These are phyloP conservation scores for Hydrotaea diabolus DNA, from an alignment of 2,888 invertebrate genomes.

Conservation along the genomic window DNA sequence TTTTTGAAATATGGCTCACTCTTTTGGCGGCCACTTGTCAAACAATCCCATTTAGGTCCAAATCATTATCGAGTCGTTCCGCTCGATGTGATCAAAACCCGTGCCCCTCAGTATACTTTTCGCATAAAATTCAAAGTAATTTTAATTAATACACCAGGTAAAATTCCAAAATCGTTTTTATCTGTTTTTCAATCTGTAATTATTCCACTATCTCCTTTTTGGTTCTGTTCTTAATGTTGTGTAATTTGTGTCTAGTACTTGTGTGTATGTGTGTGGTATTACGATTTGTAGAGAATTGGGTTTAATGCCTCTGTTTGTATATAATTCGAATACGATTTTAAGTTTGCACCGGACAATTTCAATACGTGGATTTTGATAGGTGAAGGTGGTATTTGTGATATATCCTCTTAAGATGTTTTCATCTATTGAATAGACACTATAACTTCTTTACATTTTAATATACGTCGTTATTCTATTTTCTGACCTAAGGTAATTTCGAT, in stretches of 20 bases:
- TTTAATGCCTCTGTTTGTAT: slow-evolving; percentile 43
- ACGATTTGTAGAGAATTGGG: slow-evolving; percentile 33
- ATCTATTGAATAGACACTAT: too few relatives aligned
- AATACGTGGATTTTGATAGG: background rate
- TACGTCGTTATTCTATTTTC: too few relatives aligned
- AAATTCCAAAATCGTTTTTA: slow-evolving; percentile 67
- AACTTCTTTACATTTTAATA: too few relatives aligned
- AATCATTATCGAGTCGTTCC: slow-evolving; percentile 83
- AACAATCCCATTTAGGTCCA: slow-evolving; percentile 75
- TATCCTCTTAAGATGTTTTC: too few relatives aligned
- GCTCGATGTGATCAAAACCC: slow-evolving; percentile 82
- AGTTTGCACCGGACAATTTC: slow-evolving; percentile 45
- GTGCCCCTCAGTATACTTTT: slow-evolving; percentile 79
- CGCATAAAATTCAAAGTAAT: slow-evolving; percentile 79
- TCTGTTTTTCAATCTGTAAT: slow-evolving; percentile 4
- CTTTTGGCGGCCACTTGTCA: background rate
- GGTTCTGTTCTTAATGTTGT: slow-evolving; percentile 29
- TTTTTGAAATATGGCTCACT: background rate
- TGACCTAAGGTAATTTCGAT: too few relatives aligned
- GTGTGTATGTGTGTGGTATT: slow-evolving; percentile 44
- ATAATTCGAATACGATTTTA: slow-evolving; percentile 44
- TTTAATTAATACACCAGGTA: slow-evolving; percentile 79
- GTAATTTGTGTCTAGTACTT: slow-evolving; percentile 19
- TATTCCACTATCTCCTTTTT: slow-evolving; percentile 27
- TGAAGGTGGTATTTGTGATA: too few relatives aligned